Base-by-base conservation (phyloP, 2,888 invertebrate species). In the Ichneumoninae sp. region DNA sequence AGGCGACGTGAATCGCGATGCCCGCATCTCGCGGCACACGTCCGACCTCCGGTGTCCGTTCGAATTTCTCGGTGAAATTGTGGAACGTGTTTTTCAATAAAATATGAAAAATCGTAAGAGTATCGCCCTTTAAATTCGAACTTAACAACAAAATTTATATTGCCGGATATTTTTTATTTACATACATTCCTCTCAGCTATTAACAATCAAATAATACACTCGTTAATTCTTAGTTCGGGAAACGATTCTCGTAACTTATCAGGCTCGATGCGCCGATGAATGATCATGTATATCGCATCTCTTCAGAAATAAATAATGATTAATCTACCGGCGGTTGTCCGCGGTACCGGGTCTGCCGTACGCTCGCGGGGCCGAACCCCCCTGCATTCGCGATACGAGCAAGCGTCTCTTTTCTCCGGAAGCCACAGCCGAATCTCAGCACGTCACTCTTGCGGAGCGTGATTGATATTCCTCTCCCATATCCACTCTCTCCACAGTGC, bases 351-450 rank as follows among this genome's bases (percentile, higher is more conserved):
- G 16, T 62, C 33, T 62, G 87, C 86, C 60, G 33, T 60, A 44
- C 33, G 79, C 81, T 83, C 75, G 60, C 74, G 69, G 77, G 83
- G 71, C 82, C 72, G 84, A 83, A 47, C 74, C 52, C 76, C 47
- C 30, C 33, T n/a, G n/a, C 30, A 33, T 57, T 30, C 57, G 57
- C 76, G 82, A 82, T 80, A 82, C 68, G 62, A 47, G 60, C 54
- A 44, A 69, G 86, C 83, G 79, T 87, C 86, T 86, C 84, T 88
- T 87, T 88, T 87, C 86, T 87, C 88, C 87, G 88, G 88, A 89
- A 89, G 90, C 90, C 88, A 89, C 91, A 90, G 90, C 90, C 90
- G 90, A 92, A 92, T 92, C 90, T 90, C 90, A 86, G 89, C 87
- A 89, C 90, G 91, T 91, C 92, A 89, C 89, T 89, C 72, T 60